Evolutionary conservation across 92 coral and sea anemone species (phyloP), one percentile per base, ranked within the genome.

Genomic region (Umimayanthus chanpuru): DNA sequence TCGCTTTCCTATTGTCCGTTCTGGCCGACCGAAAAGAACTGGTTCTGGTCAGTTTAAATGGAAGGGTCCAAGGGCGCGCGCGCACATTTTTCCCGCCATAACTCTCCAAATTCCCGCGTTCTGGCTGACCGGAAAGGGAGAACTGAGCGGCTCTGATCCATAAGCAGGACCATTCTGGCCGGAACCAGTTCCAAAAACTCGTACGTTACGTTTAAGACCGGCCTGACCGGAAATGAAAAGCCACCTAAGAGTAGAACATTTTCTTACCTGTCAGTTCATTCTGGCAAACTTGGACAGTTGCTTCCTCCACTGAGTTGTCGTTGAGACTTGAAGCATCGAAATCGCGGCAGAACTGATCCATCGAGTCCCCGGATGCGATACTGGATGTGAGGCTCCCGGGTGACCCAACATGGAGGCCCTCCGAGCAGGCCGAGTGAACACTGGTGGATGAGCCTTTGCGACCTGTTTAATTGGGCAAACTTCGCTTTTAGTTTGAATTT

Each of bases 261-360:
- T 9, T 6, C 21, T 80, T 44, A 86, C 90, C 73, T 65, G 61
- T 76, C 79, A 81, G 87, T 49, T 90, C 92, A 81, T 89, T 91
- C 82, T 87, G 86, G 73, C 90, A 90, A 18, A 90, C 56, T 21
- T 87, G 92, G 80, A 90, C 79, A 16, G 88, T 79, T 6, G 88
- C 80, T 76, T 84, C 74, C 12, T 76, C 89, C 1, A 76, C 79
- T 38, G 92, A 90, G 78, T 26, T 73, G 29, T 82, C 91, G 50
- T 89, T 91, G 47, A 86, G 58, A 58, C 92, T 93, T 21, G 97
- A 84, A 18, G 90, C 93, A 77, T 94, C 97, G 12, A 91, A 81
- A 82, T 92, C 94, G 58, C 91, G 96, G 83, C 98, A 96, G 87
- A 96, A 96, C 85, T 96, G 98, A 84, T 96, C 98, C 79, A 96